Conservation (phyloP, 2,888 invertebrate species). For the Aethes cnicana region DNA sequence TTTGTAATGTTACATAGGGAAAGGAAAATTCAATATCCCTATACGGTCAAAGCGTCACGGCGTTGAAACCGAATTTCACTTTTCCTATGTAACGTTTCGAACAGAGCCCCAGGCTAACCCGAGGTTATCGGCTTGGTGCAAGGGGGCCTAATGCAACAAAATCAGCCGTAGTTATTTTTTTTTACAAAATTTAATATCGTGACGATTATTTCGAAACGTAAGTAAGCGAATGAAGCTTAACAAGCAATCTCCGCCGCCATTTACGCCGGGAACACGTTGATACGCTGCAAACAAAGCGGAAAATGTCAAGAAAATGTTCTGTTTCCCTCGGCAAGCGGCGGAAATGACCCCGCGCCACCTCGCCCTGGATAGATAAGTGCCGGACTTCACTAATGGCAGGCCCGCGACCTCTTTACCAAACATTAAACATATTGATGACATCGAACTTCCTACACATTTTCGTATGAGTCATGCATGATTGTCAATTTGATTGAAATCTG, state of each 20-base stretch:
- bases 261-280: constrained; percentile 6
- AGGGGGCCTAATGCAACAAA: too few species aligned
- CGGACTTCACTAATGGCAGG: constrained; percentile 26
- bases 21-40: too few species aligned
- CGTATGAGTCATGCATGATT: constrained; percentile 5
- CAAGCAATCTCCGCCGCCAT: constrained; percentile 18
- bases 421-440: constrained; percentile 31
- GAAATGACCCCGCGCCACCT: constrained; percentile 38
- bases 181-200: too few species aligned
- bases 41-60: too few species aligned
- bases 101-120: too few species aligned
- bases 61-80: too few species aligned
- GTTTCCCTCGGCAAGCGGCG: constrained; percentile 25
- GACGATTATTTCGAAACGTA: too few species aligned
- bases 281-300: constrained; percentile 27
- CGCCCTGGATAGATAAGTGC: constrained; percentile 47
- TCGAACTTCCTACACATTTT: constrained; percentile 8
- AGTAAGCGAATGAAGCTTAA: constrained; percentile 11
- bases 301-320: constrained; percentile 28
- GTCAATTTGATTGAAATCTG: constrained; percentile 11
- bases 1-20: too few species aligned
- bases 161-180: too few species aligned
- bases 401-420: constrained; percentile 32
- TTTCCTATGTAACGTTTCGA: too few species aligned
- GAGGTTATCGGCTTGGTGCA: too few species aligned